Evolutionary conservation across 2,888 invertebrate genomes (phyloP).

Genomic region (Philereme transversata): DNA sequence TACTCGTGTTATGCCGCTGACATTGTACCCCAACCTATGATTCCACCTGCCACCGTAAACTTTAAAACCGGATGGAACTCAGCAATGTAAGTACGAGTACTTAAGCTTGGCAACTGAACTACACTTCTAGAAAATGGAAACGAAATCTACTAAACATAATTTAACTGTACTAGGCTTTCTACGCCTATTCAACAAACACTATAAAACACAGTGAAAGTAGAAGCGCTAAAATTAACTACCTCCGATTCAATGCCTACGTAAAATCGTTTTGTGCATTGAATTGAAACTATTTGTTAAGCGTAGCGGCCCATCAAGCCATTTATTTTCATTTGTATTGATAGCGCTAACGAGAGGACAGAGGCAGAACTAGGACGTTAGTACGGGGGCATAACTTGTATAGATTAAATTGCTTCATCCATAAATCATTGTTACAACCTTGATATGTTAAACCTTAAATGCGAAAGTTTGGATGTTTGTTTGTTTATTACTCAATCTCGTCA

Average conservation of each 20-base stretch:
- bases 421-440: too few species aligned
- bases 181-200: slow-evolving; percentile 23
- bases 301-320: slow-evolving; percentile 27
- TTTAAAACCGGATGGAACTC: too few species aligned
- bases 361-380: slow-evolving; percentile 5
- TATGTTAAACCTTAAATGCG: too few species aligned
- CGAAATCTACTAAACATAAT: slow-evolving; percentile 3
- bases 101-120: background rate
- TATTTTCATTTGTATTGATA: slow-evolving; percentile 37
- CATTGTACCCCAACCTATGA: too few species aligned
- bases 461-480: too few species aligned
- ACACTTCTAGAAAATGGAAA: slow-evolving; percentile 4
- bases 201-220: slow-evolving; percentile 30
- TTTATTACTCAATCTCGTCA: too few species aligned
- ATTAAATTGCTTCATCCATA: too few species aligned
- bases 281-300: slow-evolving; percentile 30
- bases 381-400: slow-evolving; percentile 1
- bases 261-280: slow-evolving; percentile 29
- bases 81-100: too few species aligned
- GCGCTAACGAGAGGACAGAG: slow-evolving; percentile 29
- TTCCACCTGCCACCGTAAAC: too few species aligned
- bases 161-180: slow-evolving; percentile 11
- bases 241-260: slow-evolving; percentile 25
- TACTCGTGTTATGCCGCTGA: too few species aligned
- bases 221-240: slow-evolving; percentile 9